Conservation (phyloP, 2,113 vertebrate genomes). For the Scomber colias region DNA sequence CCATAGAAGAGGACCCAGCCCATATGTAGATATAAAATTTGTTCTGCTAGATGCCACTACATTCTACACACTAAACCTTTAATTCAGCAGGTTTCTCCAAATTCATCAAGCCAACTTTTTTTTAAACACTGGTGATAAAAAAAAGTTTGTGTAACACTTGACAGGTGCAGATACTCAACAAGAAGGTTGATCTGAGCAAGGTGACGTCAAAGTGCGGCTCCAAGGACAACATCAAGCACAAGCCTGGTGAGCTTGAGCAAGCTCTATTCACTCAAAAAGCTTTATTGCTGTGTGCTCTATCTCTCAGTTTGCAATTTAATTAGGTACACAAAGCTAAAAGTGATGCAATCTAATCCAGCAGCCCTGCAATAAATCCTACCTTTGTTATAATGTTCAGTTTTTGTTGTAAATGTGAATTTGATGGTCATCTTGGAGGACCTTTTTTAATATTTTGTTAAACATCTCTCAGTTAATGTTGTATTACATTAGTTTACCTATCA, state of each 20-base stretch:
- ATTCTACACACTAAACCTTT: too few relatives aligned
- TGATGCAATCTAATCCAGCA: too few relatives aligned
- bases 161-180: constrained; percentile 95
- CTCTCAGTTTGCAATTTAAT: too few relatives aligned
- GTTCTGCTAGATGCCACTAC: too few relatives aligned
- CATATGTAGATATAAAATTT: too few relatives aligned
- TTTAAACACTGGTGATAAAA: not conserved
- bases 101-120: too few relatives aligned
- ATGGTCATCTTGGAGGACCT: not conserved
- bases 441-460: too few relatives aligned
- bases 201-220: constrained; percentile 97
- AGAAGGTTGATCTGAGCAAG: constrained; percentile 95
- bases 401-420: not conserved
- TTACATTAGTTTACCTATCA: too few relatives aligned
- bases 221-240: constrained; percentile 94
- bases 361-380: not conserved
- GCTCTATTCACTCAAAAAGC: not conserved
- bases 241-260: constrained; percentile 87
- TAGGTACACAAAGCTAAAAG: too few relatives aligned
- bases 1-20: too few relatives aligned
- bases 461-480: too few relatives aligned
- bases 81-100: too few relatives aligned
- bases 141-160: constrained; percentile 31
- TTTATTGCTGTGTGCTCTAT: not conserved
- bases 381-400: not conserved